Base-by-base conservation (phyloP, 2,888 invertebrate species). In the Lycocerus yunnanus region DNA sequence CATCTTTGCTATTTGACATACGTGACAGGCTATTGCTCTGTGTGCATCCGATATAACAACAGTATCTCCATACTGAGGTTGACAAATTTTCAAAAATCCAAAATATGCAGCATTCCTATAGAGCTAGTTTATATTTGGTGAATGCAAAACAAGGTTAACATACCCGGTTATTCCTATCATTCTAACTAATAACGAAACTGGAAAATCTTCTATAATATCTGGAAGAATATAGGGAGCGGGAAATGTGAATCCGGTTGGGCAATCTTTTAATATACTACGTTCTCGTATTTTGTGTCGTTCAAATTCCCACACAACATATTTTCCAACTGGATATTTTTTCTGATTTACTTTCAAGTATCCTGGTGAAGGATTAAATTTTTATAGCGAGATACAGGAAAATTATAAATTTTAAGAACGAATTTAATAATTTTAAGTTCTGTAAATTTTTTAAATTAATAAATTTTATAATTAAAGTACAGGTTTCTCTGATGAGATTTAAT, bases 1-100 rank as follows among this genome's bases (percentile, higher is more conserved):
- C 68, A 92, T 90, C 87, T 94, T 94, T 0, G 91, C 95, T 77
- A 95, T 93, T 88, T 95, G 95, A 1, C 94, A 94, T 16, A 94
- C 94, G 67, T 92, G 89, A 74, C 90, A 92, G 3, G 95, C 95
- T 10, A 95, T 94, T 43, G 94, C 94, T 16, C 95, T 95, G 15
- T 93, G 94, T 13, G 94, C 95, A 4, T 92, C 92, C 16, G 91
- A 92, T 1, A 95, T 90, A 1, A 93, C 92, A n/a, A 95, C 89
- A 0, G 92, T 92, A 85, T 95, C 94, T 9, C 93, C 94, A 5
- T 89, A 80, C 85, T 93, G 92, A 1, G 94, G 93, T 75, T 91
- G 84, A 78, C 94, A 94, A 74, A 94, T 87, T 80, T 94, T 92
- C 77, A 92, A 85, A 10, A 95, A 87, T 1, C 94, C 95, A 86